Conservation (phyloP, 2,113 vertebrate species). For the Corvus cornix region DNA sequence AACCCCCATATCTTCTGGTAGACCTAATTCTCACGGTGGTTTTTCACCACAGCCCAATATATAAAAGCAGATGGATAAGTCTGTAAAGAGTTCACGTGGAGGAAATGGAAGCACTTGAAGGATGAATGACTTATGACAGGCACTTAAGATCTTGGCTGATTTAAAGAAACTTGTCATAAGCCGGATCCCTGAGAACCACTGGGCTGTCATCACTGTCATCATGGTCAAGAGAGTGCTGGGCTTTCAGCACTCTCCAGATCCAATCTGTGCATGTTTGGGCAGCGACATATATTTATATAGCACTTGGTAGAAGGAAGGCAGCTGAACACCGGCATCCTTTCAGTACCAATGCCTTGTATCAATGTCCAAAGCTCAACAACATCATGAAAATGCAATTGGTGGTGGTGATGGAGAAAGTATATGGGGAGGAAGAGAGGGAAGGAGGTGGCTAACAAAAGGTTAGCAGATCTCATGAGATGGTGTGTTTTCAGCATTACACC, state of each 20-base stretch:
- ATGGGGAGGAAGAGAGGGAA: neutral
- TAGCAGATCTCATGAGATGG: neutral
- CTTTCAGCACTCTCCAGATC: neutral
- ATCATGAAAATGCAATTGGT: neutral
- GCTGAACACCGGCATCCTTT: neutral
- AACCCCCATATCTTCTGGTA: neutral
- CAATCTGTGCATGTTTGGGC: neutral
- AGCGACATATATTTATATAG: neutral
- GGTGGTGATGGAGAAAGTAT: neutral
- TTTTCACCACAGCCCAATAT: neutral
- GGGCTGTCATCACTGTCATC: neutral
- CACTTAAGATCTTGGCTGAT: constrained; percentile 26
- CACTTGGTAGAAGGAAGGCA: neutral
- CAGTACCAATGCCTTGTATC: neutral
- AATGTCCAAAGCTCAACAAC: neutral
- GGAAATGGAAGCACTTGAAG: constrained; percentile 9
- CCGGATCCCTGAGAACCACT: neutral
- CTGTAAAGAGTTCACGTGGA: neutral
- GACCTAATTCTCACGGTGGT: neutral
- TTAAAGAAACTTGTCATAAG: constrained; percentile 18
- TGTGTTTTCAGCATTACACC: neutral
- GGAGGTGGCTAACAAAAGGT: neutral
- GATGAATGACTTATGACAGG: constrained; percentile 36
- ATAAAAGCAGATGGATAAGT: neutral
- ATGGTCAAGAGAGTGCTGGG: neutral